phyloP scores from a whole-genome alignment of 53 echinoderm and acorn worm genomes.

The Holothuria leucospilota region DNA sequence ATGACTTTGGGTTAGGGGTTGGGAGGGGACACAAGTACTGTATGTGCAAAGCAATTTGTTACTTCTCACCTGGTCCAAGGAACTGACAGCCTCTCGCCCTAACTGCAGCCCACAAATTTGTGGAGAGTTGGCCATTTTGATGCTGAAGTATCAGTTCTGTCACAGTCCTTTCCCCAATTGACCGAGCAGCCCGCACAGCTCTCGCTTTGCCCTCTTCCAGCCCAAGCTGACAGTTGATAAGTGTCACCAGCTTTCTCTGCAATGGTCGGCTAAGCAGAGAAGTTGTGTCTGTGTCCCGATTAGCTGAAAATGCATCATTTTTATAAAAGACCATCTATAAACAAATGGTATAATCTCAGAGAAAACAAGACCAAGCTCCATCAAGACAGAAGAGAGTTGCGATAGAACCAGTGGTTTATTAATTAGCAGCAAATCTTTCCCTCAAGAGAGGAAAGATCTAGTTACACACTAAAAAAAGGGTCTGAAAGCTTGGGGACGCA shows the following conservation, averaged over 20 bases:
- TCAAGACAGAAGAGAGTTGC: no score
- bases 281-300: neutral
- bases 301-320: neutral
- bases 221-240: constrained; percentile 94
- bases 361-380: no score
- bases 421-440: no score
- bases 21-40: no score
- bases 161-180: constrained; percentile 86
- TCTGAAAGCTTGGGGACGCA: no score
- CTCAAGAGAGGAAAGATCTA: no score
- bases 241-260: constrained; percentile 95
- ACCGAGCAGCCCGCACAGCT: constrained; percentile 93
- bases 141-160: constrained; percentile 95
- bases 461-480: no score
- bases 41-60: no score
- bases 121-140: constrained; percentile 94
- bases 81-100: constrained; percentile 96
- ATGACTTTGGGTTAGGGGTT: no score
- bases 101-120: constrained; percentile 99
- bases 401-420: no score
- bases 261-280: constrained; percentile 83
- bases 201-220: constrained; percentile 91
- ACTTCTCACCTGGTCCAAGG: constrained; percentile 88
- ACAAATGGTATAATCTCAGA: no score
- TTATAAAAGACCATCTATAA: no score